Base-by-base conservation (phyloP, 1,140 invertebrate genomes). In the Drosophila eugracilis region DNA sequence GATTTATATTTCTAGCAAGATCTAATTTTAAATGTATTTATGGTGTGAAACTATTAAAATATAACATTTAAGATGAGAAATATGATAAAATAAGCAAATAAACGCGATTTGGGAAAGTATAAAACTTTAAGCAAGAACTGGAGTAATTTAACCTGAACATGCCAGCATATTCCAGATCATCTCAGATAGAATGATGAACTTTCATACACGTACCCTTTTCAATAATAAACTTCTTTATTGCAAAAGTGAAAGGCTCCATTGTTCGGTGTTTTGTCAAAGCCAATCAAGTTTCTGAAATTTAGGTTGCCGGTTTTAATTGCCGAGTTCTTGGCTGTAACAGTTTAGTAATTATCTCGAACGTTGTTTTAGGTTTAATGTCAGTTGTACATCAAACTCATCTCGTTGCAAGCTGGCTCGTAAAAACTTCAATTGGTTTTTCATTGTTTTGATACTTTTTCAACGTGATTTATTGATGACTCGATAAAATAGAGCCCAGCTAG, bases 291-390 rank as follows among this genome's bases (percentile, higher is more conserved):
- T 67, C 45, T 10, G 17, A 49, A 60, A 86, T 76, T 63, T 75
- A 50, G 80, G 73, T 77, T 80, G 55, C 26, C 34, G 34, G 54
- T 45, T 81, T 81, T 63, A 66, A 86, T 77, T 69, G 63, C 45
- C 49, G 44, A 36, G 57, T 58, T 71, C 32, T 62, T 50, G 53
- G 41, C 26, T 42, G 44, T 47, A 34, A 19, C 50, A 26, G 37
- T 60, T 78, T 72, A 59, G 52, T 75, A 79, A 79, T 74, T 58
- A 59, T 39, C 58, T 50, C 19, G 14, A 45, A 32, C 42, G 44
- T 75, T 60, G 63, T 45, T 57, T 78, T 58, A 15, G 42, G 34
- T 63, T 80, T 80, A 80, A 85, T 85, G 73, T 73, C 76, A 84
- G 76, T 32, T 75, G 60, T 39, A 76, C 73, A 66, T 77, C 54